Conservation (phyloP, 1,140 invertebrate genomes). For the Asbolus verrucosus region DNA sequence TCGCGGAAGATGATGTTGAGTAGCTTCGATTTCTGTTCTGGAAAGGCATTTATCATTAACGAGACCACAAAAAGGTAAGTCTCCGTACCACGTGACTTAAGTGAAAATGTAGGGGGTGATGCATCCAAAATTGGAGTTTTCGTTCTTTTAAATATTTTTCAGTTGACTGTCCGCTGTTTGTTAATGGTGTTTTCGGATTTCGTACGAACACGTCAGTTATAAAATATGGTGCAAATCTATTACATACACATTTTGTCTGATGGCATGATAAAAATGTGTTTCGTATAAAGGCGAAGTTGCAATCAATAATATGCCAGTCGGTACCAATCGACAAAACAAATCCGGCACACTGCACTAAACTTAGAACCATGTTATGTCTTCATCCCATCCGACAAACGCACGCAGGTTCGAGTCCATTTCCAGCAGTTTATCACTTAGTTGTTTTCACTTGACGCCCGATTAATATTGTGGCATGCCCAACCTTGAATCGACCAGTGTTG, state of each 20-base stretch:
- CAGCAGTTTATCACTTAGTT: conserved; percentile 65
- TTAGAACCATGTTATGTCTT: conserved; percentile 61
- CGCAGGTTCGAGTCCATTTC: conserved; percentile 61
- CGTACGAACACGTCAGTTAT: background rate
- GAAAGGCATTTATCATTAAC: no score
- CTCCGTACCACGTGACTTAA: no score
- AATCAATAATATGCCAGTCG: conserved; percentile 49
- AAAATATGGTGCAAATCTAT: conserved; percentile 17
- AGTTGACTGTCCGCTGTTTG: no score
- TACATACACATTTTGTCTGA: conserved; percentile 35
- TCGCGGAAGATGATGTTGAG: no score
- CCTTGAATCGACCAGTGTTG: conserved; percentile 58
- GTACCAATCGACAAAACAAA: conserved; percentile 52
- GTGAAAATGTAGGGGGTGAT: no score
- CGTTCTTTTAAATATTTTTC: no score
- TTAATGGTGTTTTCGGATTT: no score
- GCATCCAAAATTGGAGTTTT: no score
- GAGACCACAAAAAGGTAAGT: no score
- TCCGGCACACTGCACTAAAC: conserved; percentile 50
- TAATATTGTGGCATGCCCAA: conserved; percentile 64
- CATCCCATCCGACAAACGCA: conserved; percentile 60
- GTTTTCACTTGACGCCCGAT: conserved; percentile 64
- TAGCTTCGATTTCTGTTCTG: no score
- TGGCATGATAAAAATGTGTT: conserved; percentile 29
- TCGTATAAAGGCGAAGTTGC: conserved; percentile 16